Evolutionary conservation across 2,797 vertebrate species (phyloP), one percentile per base, ranked within the genome.

Genomic region (Thripadectes ignobilis): DNA sequence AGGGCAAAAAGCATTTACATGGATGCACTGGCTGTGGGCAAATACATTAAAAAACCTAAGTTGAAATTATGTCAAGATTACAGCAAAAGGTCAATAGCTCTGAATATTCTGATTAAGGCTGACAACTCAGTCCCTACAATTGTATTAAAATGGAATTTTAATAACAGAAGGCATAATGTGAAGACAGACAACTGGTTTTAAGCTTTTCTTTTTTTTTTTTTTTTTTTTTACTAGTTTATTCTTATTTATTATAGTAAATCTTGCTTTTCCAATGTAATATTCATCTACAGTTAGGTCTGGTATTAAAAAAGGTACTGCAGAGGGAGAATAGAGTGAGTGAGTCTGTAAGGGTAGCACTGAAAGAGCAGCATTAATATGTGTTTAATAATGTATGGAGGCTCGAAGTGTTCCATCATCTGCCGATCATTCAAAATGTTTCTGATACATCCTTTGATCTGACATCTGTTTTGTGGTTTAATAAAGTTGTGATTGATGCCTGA

Each of bases 381-480:
- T 96, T 96, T 95, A 96, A 97, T 96, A 97, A 97, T 96, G 90
- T 80, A 95, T 90, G 72, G 88, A 84, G 43, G n/a, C 80, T 93
- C 82, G 91, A 95, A 95, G 93, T 95, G 66, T 78, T 87, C 87
- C 77, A 92, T 93, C 85, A 63, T 94, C 89, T 84, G 67, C 57
- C 68, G 95, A 67, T 95, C 96, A 89, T 63, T 96, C 96, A 96
- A 54, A 95, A 66, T 74, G 84, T 89, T 93, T 96, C 89, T 7
- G 3, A 94, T 80, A 86, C 36, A 88, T 59, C 77, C 87, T 85
- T 91, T 90, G 92, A 93, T 92, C 89, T 78, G 84, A 89, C 62
- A 78, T 95, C 61, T 82, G 61, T 83, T 78, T 88, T 18, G 8
- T 55, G 73, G 85, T 95, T 97, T 93, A 93, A 92, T 91, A 94